Evolutionary conservation across 2,113 vertebrate genomes (phyloP).

Genomic region (Phaetusa simplex): DNA sequence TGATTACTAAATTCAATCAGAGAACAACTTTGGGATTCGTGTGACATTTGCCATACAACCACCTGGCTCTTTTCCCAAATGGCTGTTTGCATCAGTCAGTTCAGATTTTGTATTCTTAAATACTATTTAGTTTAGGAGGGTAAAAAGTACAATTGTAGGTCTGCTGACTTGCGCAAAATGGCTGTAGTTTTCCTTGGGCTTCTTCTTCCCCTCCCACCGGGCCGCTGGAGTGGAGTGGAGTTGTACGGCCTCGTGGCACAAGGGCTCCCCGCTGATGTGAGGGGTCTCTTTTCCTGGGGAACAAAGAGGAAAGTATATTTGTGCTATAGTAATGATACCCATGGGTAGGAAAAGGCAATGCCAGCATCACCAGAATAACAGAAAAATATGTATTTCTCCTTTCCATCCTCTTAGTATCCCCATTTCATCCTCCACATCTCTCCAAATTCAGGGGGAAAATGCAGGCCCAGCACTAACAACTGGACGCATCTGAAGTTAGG

Average conservation of each 20-base stretch:
- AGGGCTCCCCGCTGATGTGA: background rate
- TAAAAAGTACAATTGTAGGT: background rate
- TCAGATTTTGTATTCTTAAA: background rate
- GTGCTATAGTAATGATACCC: background rate
- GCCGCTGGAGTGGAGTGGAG: background rate
- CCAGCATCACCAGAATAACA: background rate
- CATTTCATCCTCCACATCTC: background rate
- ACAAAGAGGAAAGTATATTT: background rate
- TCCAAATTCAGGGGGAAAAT: background rate
- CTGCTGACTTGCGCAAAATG: background rate
- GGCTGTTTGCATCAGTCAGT: background rate
- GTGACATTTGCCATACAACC: background rate
- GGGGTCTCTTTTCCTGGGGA: background rate
- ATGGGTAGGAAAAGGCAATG: background rate
- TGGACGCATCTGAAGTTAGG: background rate
- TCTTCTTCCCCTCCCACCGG: background rate
- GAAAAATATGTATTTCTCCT: background rate
- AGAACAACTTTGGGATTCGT: background rate
- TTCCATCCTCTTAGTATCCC: background rate
- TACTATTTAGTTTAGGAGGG: background rate
- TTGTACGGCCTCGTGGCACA: rapidly evolving
- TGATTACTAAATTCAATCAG: background rate
- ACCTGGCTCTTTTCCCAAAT: background rate
- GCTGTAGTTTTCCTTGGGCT: background rate
- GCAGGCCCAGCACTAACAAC: background rate